Evolutionary conservation across 92 coral and sea anemone genomes (phyloP), one percentile per base, ranked within the genome.

Genomic region (Galaxea fascicularis): DNA sequence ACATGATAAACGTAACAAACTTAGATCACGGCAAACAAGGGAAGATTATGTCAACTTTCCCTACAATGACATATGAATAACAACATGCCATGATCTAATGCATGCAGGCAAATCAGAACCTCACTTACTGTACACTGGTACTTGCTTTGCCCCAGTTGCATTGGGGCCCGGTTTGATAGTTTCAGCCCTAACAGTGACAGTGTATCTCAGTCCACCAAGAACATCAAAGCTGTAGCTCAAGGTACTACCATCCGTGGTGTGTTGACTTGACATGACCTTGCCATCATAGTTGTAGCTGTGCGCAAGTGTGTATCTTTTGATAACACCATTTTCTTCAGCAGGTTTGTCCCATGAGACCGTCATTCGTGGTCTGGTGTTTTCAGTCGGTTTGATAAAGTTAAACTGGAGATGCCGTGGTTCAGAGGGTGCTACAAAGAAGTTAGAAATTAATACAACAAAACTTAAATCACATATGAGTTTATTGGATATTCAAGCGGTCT

Each of bases 331-430:
- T 65, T 25, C 4, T 3, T 79, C 29, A 51, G 44, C 79, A 41
- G 90, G 90, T 44, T 26, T n/a, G 14, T 71, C 47, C 90, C 86
- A 86, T 9, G 74, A 35, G 74, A 86, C 69, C 16, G 22, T 20
- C 46, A 86, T 45, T 20, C 35, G 59, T 24, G 80, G 86, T 5
- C 70, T 65, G 41, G 41, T 65, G 11, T 65, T 65, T 65, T 8
- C 41, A 29, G n/a, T 65, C 12, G 70, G 70, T 5, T 25, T 9
- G 29, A 9, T 6, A 8, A 65, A 3, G 9, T 10, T 3, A 3
- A 65, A 27, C 20, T 27, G 39, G 70, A 65, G 45, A 65, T 65
- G 27, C 45, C 3, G 18, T 65, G 70, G 70, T 29, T 12, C 44
- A 65, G 41, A 1, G 18, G 70, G 70, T 6, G 70, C 70, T 65